Percentiles rank a stretch among this genome's conserved stretches.
These are phyloP conservation scores for Scomber japonicus DNA, from an alignment of 2,113 vertebrate species.

Conservation along the genomic window DNA sequence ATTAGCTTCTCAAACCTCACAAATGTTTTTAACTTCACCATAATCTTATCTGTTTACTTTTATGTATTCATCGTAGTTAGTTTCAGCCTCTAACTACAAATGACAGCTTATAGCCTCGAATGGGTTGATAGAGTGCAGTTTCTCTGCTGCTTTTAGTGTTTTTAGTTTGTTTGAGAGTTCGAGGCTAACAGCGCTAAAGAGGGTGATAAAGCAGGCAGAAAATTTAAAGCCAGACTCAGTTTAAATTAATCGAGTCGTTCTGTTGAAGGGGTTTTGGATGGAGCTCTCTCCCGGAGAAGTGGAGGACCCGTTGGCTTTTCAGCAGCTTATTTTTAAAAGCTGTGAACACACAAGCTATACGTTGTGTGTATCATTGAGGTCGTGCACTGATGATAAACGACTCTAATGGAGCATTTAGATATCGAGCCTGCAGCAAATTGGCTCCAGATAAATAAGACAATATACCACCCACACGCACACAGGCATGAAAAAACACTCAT, in stretches of 20 bases:
- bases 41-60: no score
- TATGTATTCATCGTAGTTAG: no score
- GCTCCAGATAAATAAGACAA: slow-evolving; percentile 24
- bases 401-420: slow-evolving; percentile 38
- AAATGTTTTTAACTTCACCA: no score
- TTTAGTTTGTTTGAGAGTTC: not conserved
- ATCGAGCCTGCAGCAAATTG: slow-evolving; percentile 10
- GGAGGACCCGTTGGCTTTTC: no score
- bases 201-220: not conserved
- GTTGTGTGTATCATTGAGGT: slow-evolving; percentile 11
- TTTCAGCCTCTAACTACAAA: no score
- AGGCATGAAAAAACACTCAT: not conserved
- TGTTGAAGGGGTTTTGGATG: not conserved
- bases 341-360: not conserved
- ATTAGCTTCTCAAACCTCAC: no score
- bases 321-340: not conserved
- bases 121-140: not conserved
- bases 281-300: not conserved
- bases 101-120: not conserved
- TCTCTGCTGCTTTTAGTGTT: not conserved
- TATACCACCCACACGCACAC: slow-evolving; percentile 41
- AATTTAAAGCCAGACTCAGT: not conserved
- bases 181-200: no score
- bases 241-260: not conserved
- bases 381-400: slow-evolving; percentile 19